These are phyloP conservation scores for Poeciliopsis presidionis DNA, from an alignment of 2,797 vertebrate genomes.

Conservation along the genomic window DNA sequence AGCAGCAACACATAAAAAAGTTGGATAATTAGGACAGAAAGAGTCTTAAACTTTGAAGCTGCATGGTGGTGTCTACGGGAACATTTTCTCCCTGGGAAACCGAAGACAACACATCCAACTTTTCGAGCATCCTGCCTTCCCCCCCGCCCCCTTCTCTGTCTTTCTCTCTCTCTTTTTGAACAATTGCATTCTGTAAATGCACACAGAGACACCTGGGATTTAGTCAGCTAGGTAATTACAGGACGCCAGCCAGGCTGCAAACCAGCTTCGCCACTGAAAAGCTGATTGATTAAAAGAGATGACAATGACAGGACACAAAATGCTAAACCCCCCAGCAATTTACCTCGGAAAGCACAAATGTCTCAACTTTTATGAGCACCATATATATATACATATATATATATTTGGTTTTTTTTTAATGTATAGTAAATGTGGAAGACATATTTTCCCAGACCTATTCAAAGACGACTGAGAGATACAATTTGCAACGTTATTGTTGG, in stretches of 20 bases:
- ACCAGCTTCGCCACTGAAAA: constrained; percentile 35
- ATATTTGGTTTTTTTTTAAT: too few species aligned
- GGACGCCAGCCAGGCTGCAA: constrained; percentile 48
- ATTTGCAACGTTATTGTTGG: neutral
- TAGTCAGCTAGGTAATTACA: constrained; percentile 66
- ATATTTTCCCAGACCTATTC: neutral
- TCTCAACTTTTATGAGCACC: neutral
- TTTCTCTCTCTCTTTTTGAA: constrained; percentile 24
- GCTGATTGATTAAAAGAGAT: constrained; percentile 39
- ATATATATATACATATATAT: neutral
- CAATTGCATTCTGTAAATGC: constrained; percentile 46
- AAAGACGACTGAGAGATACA: neutral
- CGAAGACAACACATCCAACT: neutral
- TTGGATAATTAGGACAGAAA: neutral
- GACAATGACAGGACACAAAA: neutral
- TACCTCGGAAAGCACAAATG: neutral
- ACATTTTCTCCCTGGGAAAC: neutral
- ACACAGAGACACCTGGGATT: constrained; percentile 45
- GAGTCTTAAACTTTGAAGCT: neutral
- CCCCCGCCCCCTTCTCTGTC: too few species aligned
- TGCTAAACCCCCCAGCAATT: neutral
- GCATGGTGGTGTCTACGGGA: neutral
- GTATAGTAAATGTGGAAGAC: neutral
- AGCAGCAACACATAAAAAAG: neutral
- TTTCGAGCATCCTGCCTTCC: neutral